Percentiles rank a stretch among this genome's conserved stretches.
These are phyloP conservation scores for Acyrthosiphon pisum DNA, from an alignment of 1,140 invertebrate species.

Conservation along the genomic window DNA sequence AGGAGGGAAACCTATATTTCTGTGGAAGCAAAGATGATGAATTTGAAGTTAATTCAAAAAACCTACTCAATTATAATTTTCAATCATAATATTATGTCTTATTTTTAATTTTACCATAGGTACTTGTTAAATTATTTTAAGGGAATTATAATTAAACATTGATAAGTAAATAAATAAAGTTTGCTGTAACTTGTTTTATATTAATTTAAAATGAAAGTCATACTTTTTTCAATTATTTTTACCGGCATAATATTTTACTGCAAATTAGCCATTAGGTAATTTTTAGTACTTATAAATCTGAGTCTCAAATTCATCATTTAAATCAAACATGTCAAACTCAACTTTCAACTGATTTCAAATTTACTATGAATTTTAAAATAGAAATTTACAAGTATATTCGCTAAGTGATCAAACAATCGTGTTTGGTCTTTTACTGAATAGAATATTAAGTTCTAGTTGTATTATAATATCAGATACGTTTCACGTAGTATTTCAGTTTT, in stretches of 20 bases:
- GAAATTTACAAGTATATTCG: background rate
- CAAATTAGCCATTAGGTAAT: too few species aligned
- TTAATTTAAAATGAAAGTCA: background rate
- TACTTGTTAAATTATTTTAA: background rate
- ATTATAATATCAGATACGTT: background rate
- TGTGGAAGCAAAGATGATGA: too few species aligned
- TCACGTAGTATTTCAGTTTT: background rate
- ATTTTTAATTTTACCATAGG: background rate
- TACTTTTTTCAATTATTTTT: too few species aligned
- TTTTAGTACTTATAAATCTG: too few species aligned
- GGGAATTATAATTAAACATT: background rate
- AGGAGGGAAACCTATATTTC: too few species aligned
- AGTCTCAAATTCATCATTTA: background rate
- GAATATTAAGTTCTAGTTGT: background rate
- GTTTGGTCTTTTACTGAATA: background rate
- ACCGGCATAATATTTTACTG: too few species aligned
- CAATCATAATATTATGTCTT: background rate
- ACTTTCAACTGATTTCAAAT: background rate
- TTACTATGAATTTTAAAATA: background rate
- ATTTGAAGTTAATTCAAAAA: background rate
- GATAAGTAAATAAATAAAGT: background rate
- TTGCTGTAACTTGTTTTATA: background rate
- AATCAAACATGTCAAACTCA: background rate
- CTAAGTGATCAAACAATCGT: background rate
- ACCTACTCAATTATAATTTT: background rate